Evolutionary conservation across 2,113 vertebrate species (phyloP).

Genomic region (Symphodus melops): DNA sequence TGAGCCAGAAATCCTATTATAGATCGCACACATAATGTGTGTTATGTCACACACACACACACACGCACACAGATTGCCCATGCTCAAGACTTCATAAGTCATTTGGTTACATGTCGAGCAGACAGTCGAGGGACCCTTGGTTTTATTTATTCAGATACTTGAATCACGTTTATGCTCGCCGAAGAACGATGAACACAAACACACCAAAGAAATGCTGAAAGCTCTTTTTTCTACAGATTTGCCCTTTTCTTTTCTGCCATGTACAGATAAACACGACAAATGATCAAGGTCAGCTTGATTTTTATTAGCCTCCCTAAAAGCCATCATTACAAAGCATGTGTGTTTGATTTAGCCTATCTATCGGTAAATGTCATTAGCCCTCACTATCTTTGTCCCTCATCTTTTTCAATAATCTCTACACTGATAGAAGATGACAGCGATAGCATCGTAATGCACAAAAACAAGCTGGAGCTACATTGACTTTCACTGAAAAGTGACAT

Average conservation of each 20-base stretch:
- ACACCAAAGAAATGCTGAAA: neutral
- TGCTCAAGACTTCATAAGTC: conserved; percentile 17
- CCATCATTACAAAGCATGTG: neutral
- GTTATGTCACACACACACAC: neutral
- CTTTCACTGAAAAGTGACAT: neutral
- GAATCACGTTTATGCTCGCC: conserved; percentile 17
- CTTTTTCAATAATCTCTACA: conserved; percentile 54
- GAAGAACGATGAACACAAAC: conserved; percentile 8
- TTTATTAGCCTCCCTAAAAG: neutral
- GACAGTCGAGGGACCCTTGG: conserved; percentile 40
- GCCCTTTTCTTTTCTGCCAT: neutral
- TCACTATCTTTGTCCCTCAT: conserved; percentile 56
- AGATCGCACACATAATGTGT: conserved; percentile 1
- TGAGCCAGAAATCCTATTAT: conserved; percentile 67
- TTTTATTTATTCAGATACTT: conserved; percentile 44
- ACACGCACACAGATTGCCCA: neutral
- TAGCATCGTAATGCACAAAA: conserved; percentile 50
- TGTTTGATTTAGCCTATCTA: conserved; percentile 13
- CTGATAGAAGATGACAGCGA: conserved; percentile 68
- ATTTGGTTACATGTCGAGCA: conserved; percentile 30
- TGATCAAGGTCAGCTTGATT: conserved; percentile 1
- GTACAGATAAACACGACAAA: conserved; percentile 2
- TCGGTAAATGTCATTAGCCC: conserved; percentile 55
- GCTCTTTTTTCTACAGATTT: neutral
- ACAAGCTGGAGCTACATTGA: neutral